A percentile compares a stretch with the other conserved stretches of the same genome.
These are phyloP conservation scores for Pterostichus madidus DNA, from an alignment of 2,888 invertebrate species.

Conservation along the genomic window DNA sequence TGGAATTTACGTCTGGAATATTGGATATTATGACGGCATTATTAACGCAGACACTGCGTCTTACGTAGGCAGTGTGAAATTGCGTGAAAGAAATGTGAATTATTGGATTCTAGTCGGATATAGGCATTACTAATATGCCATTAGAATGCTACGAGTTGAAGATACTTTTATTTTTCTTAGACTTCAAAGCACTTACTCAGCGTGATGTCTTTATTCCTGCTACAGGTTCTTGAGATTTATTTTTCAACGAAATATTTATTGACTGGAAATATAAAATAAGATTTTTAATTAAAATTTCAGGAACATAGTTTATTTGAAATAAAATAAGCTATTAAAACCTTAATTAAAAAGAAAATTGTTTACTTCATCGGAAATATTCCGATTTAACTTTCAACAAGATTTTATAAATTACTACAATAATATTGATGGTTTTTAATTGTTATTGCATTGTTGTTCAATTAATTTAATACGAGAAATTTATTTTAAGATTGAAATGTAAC, in stretches of 20 bases:
- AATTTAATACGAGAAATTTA: no score
- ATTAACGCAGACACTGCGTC: slow-evolving; percentile 37
- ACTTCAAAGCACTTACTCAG: slow-evolving; percentile 9
- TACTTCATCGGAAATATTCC: not conserved
- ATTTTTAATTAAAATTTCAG: slow-evolving; percentile 12
- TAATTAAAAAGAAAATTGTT: not conserved
- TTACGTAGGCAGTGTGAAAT: slow-evolving; percentile 46
- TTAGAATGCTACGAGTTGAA: slow-evolving; percentile 1
- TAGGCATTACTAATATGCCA: slow-evolving; percentile 31
- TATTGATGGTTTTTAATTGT: no score
- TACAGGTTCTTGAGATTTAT: slow-evolving; percentile 24
- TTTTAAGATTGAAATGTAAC: no score
- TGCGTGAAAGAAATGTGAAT: slow-evolving; percentile 46
- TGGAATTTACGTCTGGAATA: slow-evolving; percentile 42
- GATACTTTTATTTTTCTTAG: not conserved
- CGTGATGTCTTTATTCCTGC: slow-evolving; percentile 22
- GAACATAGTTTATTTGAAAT: not conserved
- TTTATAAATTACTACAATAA: not conserved
- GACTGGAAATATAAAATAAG: not conserved
- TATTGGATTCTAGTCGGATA: slow-evolving; percentile 39
- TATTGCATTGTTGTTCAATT: no score
- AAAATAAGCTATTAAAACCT: not conserved
- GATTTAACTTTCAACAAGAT: not conserved
- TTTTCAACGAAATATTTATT: slow-evolving; percentile 7
- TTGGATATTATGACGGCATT: slow-evolving; percentile 39